These are phyloP conservation scores for Poeciliopsis infans DNA, from an alignment of 2,797 vertebrate species.

Conservation along the genomic window DNA sequence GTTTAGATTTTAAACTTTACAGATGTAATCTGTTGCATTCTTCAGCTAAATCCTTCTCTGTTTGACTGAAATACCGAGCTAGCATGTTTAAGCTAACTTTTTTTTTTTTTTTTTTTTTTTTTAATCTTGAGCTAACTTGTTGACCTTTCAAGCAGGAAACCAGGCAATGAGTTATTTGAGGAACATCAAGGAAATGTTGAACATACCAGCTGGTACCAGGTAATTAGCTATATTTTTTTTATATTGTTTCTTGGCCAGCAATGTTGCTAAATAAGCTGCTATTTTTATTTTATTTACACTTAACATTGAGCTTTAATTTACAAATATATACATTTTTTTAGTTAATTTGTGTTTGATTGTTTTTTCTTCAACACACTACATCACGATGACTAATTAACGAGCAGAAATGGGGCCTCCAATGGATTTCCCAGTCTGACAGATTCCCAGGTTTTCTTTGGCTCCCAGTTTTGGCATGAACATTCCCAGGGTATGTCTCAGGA, in stretches of 20 bases:
- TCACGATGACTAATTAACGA: slow-evolving; percentile 27
- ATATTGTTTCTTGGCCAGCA: too few relatives aligned
- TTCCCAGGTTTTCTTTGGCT: slow-evolving; percentile 90
- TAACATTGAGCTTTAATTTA: not conserved
- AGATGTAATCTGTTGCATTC: too few relatives aligned
- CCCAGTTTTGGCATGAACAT: slow-evolving; percentile 90
- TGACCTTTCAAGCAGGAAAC: slow-evolving; percentile 37
- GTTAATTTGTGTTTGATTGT: slow-evolving; percentile 15
- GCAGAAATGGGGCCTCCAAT: slow-evolving; percentile 58
- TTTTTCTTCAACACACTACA: slow-evolving; percentile 9
- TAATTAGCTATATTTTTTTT: slow-evolving; percentile 26
- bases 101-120: too few relatives aligned
- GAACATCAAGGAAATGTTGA: slow-evolving; percentile 81
- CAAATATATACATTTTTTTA: not conserved
- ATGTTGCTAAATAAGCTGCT: not conserved
- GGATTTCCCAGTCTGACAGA: slow-evolving; percentile 84
- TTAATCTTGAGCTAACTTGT: not conserved
- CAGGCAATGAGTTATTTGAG: slow-evolving; percentile 74
- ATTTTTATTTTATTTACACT: not conserved
- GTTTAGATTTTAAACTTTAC: not conserved
- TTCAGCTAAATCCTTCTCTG: not conserved
- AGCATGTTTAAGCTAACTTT: not conserved
- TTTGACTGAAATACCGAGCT: not conserved
- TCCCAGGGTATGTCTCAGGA: slow-evolving; percentile 84
- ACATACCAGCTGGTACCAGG: slow-evolving; percentile 70